Conservation (phyloP, 2,797 vertebrate species). For the Clarias fuscus region DNA sequence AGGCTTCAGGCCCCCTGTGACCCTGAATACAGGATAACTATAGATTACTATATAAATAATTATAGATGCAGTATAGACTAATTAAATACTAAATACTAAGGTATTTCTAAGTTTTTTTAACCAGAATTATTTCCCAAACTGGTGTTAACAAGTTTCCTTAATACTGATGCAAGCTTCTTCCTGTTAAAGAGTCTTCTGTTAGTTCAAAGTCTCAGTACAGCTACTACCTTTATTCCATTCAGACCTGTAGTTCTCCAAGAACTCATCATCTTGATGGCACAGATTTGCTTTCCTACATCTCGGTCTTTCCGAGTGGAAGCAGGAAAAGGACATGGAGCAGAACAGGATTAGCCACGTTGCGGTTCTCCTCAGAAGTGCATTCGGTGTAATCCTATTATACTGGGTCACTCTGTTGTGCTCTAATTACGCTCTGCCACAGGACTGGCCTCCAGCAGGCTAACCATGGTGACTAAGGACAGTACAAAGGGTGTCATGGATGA, state of each 20-base stretch:
- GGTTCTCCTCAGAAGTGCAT: slow-evolving; percentile 55
- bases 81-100: no score
- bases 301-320: slow-evolving; percentile 23
- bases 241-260: neutral
- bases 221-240: neutral
- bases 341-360: slow-evolving; percentile 53
- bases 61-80: no score
- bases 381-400: slow-evolving; percentile 59
- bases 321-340: slow-evolving; percentile 45
- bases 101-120: no score
- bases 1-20: no score
- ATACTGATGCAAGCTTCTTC: neutral
- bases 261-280: slow-evolving; percentile 26
- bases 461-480: slow-evolving; percentile 47
- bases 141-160: neutral
- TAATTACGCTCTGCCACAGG: slow-evolving; percentile 47
- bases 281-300: neutral
- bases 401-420: slow-evolving; percentile 49
- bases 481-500: slow-evolving; percentile 37
- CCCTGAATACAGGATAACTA: no score
- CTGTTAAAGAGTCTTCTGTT: neutral
- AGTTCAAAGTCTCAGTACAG: neutral
- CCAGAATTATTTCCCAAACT: neutral
- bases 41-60: no score
- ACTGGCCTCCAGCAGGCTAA: slow-evolving; percentile 37